Conservation (phyloP, 2,888 invertebrate genomes). For the Folsomia candida region DNA sequence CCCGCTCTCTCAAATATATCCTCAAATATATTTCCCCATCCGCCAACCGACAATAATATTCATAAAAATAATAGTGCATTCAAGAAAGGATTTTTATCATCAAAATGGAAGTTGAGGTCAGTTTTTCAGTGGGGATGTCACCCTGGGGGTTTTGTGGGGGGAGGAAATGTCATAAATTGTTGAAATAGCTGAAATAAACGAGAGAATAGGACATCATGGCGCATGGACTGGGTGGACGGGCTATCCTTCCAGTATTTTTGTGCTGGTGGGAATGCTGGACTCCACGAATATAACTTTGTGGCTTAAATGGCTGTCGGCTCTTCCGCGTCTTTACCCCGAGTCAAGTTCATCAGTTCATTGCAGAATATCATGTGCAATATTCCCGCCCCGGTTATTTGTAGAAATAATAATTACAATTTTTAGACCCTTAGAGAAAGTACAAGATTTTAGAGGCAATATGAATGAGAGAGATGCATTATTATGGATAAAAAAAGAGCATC, state of each 20-base stretch:
- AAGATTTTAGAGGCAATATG: too few species aligned
- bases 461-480: too few species aligned
- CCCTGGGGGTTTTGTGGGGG: not conserved
- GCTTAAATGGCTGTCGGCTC: not conserved
- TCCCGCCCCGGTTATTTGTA: constrained; percentile 32
- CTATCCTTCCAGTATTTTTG: constrained; percentile 5
- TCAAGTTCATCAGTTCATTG: constrained; percentile 34
- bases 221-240: constrained; percentile 6
- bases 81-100: not conserved
- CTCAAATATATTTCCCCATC: not conserved
- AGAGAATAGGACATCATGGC: constrained; percentile 22
- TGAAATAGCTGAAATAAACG: not conserved
- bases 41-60: not conserved
- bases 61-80: too few species aligned
- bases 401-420: too few species aligned
- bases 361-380: constrained; percentile 23
- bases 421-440: too few species aligned
- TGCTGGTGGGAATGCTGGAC: not conserved
- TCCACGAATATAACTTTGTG: not conserved
- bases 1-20: not conserved
- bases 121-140: not conserved
- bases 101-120: not conserved
- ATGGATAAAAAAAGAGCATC: too few species aligned
- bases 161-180: not conserved
- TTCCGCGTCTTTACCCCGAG: constrained; percentile 24